Conservation (phyloP, 2,888 invertebrate species). For the Noctua janthe region DNA sequence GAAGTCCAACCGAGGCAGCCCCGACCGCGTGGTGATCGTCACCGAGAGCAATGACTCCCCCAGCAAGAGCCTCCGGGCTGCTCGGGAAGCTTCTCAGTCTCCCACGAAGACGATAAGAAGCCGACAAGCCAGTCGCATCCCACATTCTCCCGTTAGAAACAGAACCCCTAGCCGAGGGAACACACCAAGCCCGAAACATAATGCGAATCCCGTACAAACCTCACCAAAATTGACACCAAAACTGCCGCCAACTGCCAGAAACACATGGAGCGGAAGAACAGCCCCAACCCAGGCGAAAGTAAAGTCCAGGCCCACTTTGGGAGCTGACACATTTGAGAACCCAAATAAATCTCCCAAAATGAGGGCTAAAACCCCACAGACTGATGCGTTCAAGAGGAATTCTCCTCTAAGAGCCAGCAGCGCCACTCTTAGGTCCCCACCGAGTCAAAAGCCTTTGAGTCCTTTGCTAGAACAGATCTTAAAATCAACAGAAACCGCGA, state of each 20-base stretch:
- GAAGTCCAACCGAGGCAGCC: conserved; percentile 84
- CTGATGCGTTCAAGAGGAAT: conserved; percentile 89
- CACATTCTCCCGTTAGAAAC: conserved; percentile 86
- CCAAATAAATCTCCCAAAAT: conserved; percentile 92
- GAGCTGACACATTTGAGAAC: conserved; percentile 86
- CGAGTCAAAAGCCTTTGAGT: conserved; percentile 90
- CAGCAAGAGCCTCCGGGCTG: conserved; percentile 83
- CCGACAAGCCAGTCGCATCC: conserved; percentile 86
- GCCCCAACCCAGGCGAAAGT: conserved; percentile 83
- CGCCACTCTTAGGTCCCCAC: conserved; percentile 89
- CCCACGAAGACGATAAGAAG: conserved; percentile 84
- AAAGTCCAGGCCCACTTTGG: conserved; percentile 84
- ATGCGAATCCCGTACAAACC: conserved; percentile 79
- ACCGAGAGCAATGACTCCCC: conserved; percentile 85
- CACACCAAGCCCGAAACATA: conserved; percentile 87
- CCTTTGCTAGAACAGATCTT: conserved; percentile 93
- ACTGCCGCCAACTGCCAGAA: conserved; percentile 89
- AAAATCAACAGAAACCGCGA: conserved; percentile 92
- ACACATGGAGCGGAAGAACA: conserved; percentile 94
- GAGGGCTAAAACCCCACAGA: conserved; percentile 80
- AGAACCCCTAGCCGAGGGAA: conserved; percentile 82
- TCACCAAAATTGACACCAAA: conserved; percentile 85
- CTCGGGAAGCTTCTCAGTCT: conserved; percentile 81
- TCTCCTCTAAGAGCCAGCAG: conserved; percentile 87
- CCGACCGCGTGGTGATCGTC: conserved; percentile 82